These are phyloP conservation scores for Pterois miles DNA, from an alignment of 2,797 vertebrate genomes.

Conservation along the genomic window DNA sequence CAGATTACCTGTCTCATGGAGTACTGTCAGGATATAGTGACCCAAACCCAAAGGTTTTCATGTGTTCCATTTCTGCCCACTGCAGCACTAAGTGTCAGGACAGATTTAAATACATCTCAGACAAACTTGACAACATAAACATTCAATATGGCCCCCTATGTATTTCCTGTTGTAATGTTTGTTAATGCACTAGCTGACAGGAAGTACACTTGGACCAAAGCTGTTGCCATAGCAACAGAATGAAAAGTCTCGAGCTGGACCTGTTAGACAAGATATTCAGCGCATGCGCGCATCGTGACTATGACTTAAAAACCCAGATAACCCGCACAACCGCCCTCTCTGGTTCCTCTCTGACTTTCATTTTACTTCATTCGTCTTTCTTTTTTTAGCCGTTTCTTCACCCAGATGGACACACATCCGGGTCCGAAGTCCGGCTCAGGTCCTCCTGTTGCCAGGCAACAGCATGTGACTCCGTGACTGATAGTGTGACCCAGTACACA, in stretches of 20 bases:
- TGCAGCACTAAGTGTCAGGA: too few relatives aligned
- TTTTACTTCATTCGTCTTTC: neutral
- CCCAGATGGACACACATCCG: slow-evolving; percentile 17
- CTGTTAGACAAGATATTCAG: slow-evolving; percentile 17
- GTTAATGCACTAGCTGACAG: too few relatives aligned
- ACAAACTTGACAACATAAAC: neutral
- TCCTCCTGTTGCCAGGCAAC: slow-evolving; percentile 48
- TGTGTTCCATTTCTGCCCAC: too few relatives aligned
- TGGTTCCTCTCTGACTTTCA: neutral
- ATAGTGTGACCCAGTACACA: slow-evolving; percentile 17
- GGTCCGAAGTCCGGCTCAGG: slow-evolving; percentile 59
- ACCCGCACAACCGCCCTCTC: slow-evolving; percentile 21
- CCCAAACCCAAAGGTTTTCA: too few relatives aligned
- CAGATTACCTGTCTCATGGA: too few relatives aligned
- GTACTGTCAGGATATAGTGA: too few relatives aligned
- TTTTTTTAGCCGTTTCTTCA: neutral
- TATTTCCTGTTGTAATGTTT: too few relatives aligned
- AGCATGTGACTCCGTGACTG: slow-evolving; percentile 56
- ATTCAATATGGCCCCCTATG: too few relatives aligned
- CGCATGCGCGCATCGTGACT: slow-evolving; percentile 30
- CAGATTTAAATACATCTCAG: neutral
- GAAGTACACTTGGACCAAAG: too few relatives aligned
- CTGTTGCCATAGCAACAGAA: too few relatives aligned
- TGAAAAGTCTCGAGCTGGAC: slow-evolving; percentile 10
- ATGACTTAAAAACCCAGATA: neutral